Conservation (phyloP, 37 sponge, comb jelly and placozoan species). For the Halichondria panicea region DNA sequence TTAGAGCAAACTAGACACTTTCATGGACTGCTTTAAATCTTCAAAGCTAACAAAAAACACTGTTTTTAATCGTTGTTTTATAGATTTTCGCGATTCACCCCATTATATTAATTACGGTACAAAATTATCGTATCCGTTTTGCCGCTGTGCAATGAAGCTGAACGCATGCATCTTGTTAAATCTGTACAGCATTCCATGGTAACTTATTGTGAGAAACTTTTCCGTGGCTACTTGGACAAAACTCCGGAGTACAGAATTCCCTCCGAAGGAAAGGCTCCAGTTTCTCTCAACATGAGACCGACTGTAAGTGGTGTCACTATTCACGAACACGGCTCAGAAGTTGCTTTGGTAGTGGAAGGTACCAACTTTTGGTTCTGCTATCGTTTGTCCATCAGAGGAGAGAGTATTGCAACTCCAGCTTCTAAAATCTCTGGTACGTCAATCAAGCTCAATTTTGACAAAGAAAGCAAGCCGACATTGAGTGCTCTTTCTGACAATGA, state of each 20-base stretch:
- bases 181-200: not conserved
- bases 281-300: constrained; percentile 5
- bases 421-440: constrained; percentile 3
- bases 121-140: too few species aligned
- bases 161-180: not conserved
- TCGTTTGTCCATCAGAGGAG: not conserved
- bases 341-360: constrained; percentile 22
- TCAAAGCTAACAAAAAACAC: too few species aligned
- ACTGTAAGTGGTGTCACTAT: constrained; percentile 4
- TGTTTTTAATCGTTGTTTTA: too few species aligned
- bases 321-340: constrained; percentile 20
- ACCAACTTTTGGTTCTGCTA: constrained; percentile 31
- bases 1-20: too few species aligned
- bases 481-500: too few species aligned
- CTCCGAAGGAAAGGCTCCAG: not conserved
- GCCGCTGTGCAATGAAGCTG: not conserved
- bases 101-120: too few species aligned
- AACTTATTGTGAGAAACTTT: constrained; percentile 4
- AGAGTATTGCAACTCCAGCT: constrained; percentile 10
- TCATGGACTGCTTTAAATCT: too few species aligned
- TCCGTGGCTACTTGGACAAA: not conserved
- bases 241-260: not conserved
- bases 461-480: not conserved
- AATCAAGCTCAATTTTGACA: constrained; percentile 19
- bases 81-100: too few species aligned